Base-by-base conservation (phyloP, 2,888 invertebrate species). In the Cheiracanthium punctorium region DNA sequence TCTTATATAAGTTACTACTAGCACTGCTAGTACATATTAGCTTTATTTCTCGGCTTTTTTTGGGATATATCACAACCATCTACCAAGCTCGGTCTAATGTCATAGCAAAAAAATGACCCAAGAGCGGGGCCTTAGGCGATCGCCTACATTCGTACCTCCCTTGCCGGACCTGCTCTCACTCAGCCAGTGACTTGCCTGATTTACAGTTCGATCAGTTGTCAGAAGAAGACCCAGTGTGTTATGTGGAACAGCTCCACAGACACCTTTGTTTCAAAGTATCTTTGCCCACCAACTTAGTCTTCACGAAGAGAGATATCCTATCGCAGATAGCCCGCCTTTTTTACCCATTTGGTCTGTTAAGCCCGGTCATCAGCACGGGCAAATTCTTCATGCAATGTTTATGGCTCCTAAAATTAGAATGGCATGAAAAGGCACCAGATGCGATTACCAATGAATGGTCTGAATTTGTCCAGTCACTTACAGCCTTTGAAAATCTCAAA, bases 121-220 rank as follows among this genome's bases (percentile, higher is more conserved):
- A n/a, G n/a, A n/a, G n/a, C n/a, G n/a, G n/a, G n/a, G n/a, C n/a
- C n/a, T n/a, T n/a, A n/a, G n/a, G n/a, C n/a, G n/a, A n/a, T n/a
- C n/a, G n/a, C n/a, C n/a, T n/a, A n/a, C n/a, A n/a, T n/a, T n/a
- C n/a, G n/a, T n/a, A n/a, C n/a, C n/a, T n/a, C n/a, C n/a, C n/a
- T n/a, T n/a, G n/a, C n/a, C n/a, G n/a, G n/a, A n/a, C n/a, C n/a
- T n/a, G n/a, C n/a, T n/a, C n/a, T 10, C 2, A 7, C 12, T 2
- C 48, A 17, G 17, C 12, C 30, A 10, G n/a, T 20, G n/a, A 29
- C 14, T 89, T 90, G 14, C 10, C 1, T 12, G 48, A 33, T 10
- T 33, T 8, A 14, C 24, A 64, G 24, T 75, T 48, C 28, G 33
- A 64, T 17, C 28, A 24, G 7, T 24, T 17, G 5, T 0, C 28